Evolutionary conservation across 2,797 vertebrate species (phyloP).

Genomic region (Steatocranus sp.): DNA sequence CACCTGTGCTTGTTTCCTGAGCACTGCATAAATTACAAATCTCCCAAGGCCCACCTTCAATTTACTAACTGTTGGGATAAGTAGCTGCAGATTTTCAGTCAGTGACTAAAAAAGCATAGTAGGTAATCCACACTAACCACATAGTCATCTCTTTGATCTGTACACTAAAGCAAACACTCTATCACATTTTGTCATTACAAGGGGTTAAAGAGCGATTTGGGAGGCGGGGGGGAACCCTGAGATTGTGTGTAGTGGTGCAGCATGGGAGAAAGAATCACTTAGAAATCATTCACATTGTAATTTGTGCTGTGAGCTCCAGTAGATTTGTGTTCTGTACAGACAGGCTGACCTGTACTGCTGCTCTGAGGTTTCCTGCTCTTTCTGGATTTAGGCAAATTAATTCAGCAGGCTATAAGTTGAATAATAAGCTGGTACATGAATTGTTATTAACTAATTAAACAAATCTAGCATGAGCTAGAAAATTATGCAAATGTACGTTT

Average conservation of each 20-base stretch:
- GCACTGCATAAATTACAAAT: background rate
- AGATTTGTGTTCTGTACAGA: background rate
- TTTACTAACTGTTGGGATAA: background rate
- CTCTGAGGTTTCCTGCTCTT: background rate
- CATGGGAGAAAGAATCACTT: background rate
- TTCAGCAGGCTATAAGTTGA: background rate
- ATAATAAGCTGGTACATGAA: background rate
- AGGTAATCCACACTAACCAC: background rate
- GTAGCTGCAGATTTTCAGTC: background rate
- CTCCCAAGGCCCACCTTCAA: background rate
- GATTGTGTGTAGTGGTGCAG: background rate
- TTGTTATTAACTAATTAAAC: background rate
- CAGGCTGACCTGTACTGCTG: background rate
- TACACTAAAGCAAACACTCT: background rate
- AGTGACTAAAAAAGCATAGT: background rate
- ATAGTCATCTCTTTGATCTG: background rate
- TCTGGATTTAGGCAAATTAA: background rate
- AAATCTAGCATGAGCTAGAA: background rate
- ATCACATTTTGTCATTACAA: background rate
- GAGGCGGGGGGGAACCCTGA: accelerated
- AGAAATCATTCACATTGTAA: background rate
- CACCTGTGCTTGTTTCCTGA: background rate
- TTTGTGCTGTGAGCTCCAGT: background rate
- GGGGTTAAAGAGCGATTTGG: background rate
- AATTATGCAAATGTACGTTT: background rate